Evolutionary conservation across 2,888 invertebrate species (phyloP), one percentile per base, ranked within the genome.

Genomic region (Acronicta leporina): DNA sequence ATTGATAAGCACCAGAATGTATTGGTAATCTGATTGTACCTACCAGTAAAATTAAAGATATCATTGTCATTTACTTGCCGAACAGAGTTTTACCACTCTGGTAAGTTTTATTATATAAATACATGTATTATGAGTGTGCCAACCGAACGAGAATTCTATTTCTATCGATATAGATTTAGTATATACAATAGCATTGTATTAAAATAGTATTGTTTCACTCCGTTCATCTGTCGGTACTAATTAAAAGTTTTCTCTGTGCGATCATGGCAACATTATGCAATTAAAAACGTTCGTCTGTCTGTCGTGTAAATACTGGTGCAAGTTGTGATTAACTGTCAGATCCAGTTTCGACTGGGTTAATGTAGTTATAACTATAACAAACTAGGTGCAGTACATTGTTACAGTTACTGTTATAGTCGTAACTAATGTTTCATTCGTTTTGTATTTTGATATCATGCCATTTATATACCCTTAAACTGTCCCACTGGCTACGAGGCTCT

Each of bases 161-260:
- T 16, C 30, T 46, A 15, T 16, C 13, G 20, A 30, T 27, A 7
- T 5, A n/a, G 42, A 14, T 49, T 25, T 59, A 41, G 15, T 66
- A 38, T 49, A 14, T 41, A 20, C 40, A 15, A 35, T 13, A 14
- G 25, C n/a, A n/a, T n/a, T n/a, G n/a, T n/a, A n/a, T n/a, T n/a
- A n/a, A n/a, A n/a, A n/a, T 5, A 27, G 6, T 27, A 52, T 63
- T 67, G 58, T 62, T 41, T 27, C 10, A 10, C 38, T 13, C 16
- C 38, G 45, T 48, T 14, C 14, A 35, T 49, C 44, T 20, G 53
- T 52, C 63, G 59, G 47, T 62, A 57, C 70, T 75, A 75, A 79
- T 79, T 75, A 79, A 77, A 79, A 79, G 54, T 77, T 77, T 47
- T 35, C 57, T 60, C 43, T 50, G 33, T 61, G 46, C 62, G 35